Conservation (phyloP, 2,888 invertebrate genomes). For the Dolichopus griseipennis region DNA sequence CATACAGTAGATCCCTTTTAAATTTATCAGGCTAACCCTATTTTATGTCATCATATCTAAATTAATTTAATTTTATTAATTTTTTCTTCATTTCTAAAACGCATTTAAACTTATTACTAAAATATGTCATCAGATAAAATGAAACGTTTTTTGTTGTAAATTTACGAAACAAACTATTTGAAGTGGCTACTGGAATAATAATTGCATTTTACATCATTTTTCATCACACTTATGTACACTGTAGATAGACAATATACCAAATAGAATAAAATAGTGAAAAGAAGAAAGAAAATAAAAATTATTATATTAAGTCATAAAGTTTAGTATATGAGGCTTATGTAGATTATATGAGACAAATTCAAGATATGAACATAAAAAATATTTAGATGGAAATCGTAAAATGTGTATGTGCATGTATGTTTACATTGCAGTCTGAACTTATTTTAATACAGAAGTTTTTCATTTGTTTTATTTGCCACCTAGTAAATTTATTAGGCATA, state of each 20-base stretch:
- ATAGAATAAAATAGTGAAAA: neutral
- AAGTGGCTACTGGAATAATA: slow-evolving; percentile 6
- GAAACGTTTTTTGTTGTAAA: neutral
- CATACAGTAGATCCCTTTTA: too few species aligned
- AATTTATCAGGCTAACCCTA: too few species aligned
- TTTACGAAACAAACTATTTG: neutral
- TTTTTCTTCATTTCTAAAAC: too few species aligned
- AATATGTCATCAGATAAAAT: slow-evolving; percentile 1
- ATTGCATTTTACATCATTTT: neutral
- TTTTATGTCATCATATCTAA: too few species aligned
- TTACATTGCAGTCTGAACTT: too few species aligned
- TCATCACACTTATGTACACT: neutral
- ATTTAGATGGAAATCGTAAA: too few species aligned
- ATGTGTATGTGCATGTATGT: too few species aligned
- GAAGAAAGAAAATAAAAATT: neutral
- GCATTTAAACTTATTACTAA: neutral
- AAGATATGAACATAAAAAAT: neutral
- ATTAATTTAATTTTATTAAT: too few species aligned
- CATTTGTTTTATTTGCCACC: too few species aligned
- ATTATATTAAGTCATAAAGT: neutral
- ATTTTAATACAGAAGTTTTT: too few species aligned
- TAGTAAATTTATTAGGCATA: too few species aligned
- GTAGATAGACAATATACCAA: neutral
- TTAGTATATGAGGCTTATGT: neutral
- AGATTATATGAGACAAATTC: neutral